Conservation (phyloP, 2,113 vertebrate species). For the Alosa alosa region DNA sequence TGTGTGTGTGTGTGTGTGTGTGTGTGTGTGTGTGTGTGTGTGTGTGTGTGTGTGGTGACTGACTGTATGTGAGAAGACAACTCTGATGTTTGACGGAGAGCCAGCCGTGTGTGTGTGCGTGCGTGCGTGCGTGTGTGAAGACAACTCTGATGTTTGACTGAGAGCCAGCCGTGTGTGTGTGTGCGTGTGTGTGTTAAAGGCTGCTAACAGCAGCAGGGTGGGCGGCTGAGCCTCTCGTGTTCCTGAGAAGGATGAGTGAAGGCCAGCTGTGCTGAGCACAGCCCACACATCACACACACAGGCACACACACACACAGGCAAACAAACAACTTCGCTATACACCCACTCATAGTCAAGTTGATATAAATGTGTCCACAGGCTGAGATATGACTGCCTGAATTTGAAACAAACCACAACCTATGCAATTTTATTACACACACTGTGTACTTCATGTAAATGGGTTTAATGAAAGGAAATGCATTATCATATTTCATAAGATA, state of each 20-base stretch:
- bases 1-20: slow-evolving; percentile 8
- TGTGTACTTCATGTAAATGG: not conserved
- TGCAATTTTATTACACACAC: not conserved
- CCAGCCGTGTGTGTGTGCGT: not conserved
- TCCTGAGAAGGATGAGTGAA: slow-evolving; percentile 58
- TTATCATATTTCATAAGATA: not conserved
- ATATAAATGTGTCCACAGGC: not conserved
- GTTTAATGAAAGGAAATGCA: not conserved
- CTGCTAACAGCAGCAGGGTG: slow-evolving; percentile 1
- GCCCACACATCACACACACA: slow-evolving; percentile 11
- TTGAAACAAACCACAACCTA: not conserved
- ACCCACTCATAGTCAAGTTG: not conserved
- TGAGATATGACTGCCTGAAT: not conserved
- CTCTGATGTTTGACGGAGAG: not conserved
- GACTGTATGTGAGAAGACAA: not conserved
- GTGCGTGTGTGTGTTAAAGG: not conserved
- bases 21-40: slow-evolving; percentile 12
- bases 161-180: not conserved
- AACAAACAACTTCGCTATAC: not conserved
- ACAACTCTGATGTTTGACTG: too few relatives aligned
- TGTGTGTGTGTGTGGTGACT: slow-evolving; percentile 7
- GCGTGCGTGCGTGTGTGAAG: not conserved
- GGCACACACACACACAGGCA: not conserved
- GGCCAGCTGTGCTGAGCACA: slow-evolving; percentile 20
- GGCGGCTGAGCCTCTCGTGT: slow-evolving; percentile 44